Evolutionary conservation across 2,888 invertebrate species (phyloP).

Genomic region (Ellobium chinense): DNA sequence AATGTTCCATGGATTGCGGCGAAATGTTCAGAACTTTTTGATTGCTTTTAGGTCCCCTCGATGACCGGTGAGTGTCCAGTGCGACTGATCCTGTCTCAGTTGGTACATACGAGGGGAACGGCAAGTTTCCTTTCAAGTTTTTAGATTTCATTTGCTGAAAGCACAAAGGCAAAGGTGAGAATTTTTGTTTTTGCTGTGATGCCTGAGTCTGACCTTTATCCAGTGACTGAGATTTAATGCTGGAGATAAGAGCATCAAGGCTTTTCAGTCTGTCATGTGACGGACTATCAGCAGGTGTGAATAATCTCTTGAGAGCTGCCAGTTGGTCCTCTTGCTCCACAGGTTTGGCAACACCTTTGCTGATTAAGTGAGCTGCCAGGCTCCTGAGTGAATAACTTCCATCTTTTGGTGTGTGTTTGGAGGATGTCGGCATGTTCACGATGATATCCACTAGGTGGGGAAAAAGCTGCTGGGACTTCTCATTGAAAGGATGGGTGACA

Average conservation of each 20-base stretch:
- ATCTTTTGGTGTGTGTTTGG: neutral
- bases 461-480: neutral
- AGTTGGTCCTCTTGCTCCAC: neutral
- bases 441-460: constrained; percentile 28
- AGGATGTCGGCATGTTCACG: neutral
- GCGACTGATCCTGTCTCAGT: neutral
- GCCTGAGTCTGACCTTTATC: neutral
- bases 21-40: too few relatives aligned
- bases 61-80: neutral
- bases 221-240: neutral
- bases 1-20: too few relatives aligned
- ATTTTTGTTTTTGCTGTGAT: neutral
- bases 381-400: neutral
- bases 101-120: neutral
- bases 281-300: neutral
- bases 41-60: too few relatives aligned
- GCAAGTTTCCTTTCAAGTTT: neutral
- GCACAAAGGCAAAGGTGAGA: neutral
- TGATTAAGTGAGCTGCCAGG: constrained; percentile 7
- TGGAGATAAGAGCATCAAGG: neutral
- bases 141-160: neutral
- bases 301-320: neutral
- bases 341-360: neutral
- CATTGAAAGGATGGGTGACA: neutral
- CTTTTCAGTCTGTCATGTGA: neutral